These are phyloP conservation scores for Globicephala melas DNA, from an alignment of 2,113 vertebrate genomes.

Conservation along the genomic window DNA sequence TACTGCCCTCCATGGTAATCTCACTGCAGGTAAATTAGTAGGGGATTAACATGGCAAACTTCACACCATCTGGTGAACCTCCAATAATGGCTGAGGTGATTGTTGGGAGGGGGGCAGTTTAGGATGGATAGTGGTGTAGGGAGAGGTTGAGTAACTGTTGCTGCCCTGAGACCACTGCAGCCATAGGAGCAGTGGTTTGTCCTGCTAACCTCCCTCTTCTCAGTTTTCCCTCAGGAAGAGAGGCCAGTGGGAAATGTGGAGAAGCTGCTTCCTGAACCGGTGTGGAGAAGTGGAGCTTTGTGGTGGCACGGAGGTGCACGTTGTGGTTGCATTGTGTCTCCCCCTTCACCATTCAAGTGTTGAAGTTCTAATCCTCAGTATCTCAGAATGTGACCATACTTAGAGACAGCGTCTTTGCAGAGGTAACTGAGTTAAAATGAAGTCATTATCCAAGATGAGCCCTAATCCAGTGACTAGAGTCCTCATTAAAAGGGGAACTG, in stretches of 20 bases:
- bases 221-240: not conserved
- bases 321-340: not conserved
- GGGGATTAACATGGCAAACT: not conserved
- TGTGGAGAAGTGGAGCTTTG: too few relatives aligned
- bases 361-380: not conserved
- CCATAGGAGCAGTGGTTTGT: not conserved
- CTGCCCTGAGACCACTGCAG: not conserved
- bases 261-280: not conserved
- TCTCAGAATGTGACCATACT: not conserved
- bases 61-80: not conserved
- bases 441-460: not conserved
- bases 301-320: not conserved
- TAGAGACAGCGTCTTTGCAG: not conserved
- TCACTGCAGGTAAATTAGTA: not conserved
- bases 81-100: too few relatives aligned
- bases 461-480: not conserved
- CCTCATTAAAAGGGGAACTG: not conserved
- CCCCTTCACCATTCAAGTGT: not conserved
- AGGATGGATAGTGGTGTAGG: not conserved
- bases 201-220: not conserved
- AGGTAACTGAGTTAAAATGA: not conserved
- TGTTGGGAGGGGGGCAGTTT: too few relatives aligned
- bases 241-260: not conserved
- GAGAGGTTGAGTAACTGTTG: not conserved
- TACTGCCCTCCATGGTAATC: not conserved